Percentiles rank a stretch among this genome's conserved stretches.
Conservation (phyloP, 2,888 invertebrate genomes). For the Campaea margaritaria region DNA sequence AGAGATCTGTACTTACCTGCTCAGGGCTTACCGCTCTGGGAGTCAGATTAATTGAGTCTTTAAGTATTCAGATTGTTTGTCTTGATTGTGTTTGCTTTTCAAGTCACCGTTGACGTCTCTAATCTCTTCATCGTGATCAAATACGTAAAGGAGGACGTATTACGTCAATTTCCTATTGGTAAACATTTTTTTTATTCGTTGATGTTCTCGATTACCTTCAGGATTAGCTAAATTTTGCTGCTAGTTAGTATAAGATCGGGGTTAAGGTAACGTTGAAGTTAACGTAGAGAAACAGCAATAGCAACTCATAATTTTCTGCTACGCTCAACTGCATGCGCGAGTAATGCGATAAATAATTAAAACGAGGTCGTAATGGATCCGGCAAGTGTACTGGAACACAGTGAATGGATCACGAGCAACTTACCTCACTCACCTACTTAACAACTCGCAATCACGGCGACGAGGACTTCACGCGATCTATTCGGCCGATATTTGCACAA, state of each 20-base stretch:
- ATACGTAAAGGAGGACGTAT: slow-evolving; percentile 13
- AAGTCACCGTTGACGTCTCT: slow-evolving; percentile 7
- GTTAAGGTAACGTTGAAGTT: slow-evolving; percentile 22
- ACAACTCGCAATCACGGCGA: slow-evolving; percentile 47
- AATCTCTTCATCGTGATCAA: slow-evolving; percentile 10
- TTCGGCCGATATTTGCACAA: slow-evolving; percentile 35
- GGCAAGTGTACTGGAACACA: slow-evolving; percentile 45
- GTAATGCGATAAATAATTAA: slow-evolving; percentile 27
- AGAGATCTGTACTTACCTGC: slow-evolving; percentile 49
- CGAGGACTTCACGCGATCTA: slow-evolving; percentile 46
- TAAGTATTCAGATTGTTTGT: slow-evolving; percentile 27
- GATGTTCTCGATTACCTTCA: slow-evolving; percentile 22
- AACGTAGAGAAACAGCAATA: background rate
- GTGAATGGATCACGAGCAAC: slow-evolving; percentile 50
- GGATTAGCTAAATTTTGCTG: slow-evolving; percentile 12
- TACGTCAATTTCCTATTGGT: slow-evolving; percentile 14
- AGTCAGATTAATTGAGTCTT: slow-evolving; percentile 50
- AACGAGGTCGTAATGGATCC: slow-evolving; percentile 35
- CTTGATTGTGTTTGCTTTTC: slow-evolving; percentile 19
- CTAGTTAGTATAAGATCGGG: slow-evolving; percentile 1
- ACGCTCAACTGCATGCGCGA: slow-evolving; percentile 15
- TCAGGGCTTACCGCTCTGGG: slow-evolving; percentile 47
- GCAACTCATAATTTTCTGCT: slow-evolving; percentile 6
- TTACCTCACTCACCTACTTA: slow-evolving; percentile 45
- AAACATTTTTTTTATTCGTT: slow-evolving; percentile 19